Evolutionary conservation across 2,888 invertebrate species (phyloP).

Genomic region (Tetragonula carbonaria): DNA sequence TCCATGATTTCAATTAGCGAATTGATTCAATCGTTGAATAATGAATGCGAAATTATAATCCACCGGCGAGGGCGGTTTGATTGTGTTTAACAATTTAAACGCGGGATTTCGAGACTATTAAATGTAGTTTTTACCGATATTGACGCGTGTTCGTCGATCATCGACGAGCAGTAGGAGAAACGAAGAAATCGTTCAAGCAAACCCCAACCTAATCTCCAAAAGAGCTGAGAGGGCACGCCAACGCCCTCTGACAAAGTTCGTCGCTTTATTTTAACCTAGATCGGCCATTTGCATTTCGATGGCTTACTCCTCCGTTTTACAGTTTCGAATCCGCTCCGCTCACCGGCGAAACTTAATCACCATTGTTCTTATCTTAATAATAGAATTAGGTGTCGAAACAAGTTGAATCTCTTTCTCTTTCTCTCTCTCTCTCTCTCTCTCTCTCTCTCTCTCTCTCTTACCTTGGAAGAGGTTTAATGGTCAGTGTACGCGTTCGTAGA

Average conservation of each 20-base stretch:
- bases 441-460: background rate
- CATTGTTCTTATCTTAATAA: slow-evolving; percentile 27
- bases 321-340: background rate
- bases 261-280: background rate
- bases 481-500: background rate
- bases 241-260: no score
- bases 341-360: slow-evolving; percentile 28
- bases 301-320: no score
- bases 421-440: background rate
- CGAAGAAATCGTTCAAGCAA: no score
- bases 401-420: background rate
- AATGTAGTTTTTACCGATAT: background rate
- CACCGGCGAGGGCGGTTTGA: no score
- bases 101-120: background rate
- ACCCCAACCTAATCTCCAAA: no score
- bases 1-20: background rate
- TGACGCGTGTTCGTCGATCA: background rate
- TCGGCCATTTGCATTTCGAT: background rate
- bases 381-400: slow-evolving; percentile 26
- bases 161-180: background rate
- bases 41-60: background rate
- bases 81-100: background rate
- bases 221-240: no score
- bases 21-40: background rate
- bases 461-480: slow-evolving; percentile 28